Base-by-base conservation (phyloP, 1,140 invertebrate species). In the Lepidotrigona ventralis region DNA sequence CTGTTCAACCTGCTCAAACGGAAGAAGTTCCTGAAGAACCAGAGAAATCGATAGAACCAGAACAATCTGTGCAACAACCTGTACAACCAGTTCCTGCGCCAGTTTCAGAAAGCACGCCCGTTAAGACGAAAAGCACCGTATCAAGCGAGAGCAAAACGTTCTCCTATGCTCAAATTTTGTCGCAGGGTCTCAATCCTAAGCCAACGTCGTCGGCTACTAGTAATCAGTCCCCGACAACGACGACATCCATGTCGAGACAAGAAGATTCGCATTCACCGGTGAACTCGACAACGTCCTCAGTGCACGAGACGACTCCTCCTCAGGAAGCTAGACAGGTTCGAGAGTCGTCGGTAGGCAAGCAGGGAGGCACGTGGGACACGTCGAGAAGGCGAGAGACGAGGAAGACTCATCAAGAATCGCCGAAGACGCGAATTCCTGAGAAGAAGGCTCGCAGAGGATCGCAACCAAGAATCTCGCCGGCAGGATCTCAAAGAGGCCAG, bases 161-260 rank as follows among this genome's bases (percentile, higher is more conserved):
- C 83, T 97, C 96, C 2, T 97, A 97, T 92, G 96, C 96, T 26
- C 96, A 96, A 93, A 96, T 97, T 89, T 94, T 97, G 84, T 96
- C 96, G 6, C 95, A 96, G 84, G 96, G 96, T 8, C 94, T 97
- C 63, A 93, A 86, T 91, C 90, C 92, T 23, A 76, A 76, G 26
- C 86, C 79, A 12, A 54, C 86, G 17, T 58, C 83, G 19, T 58
- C 83, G 12, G 9, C 51, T 3, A 6, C 26, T 0, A 46, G 11
- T 51, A 19, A 21, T 0, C 14, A 26, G 17, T 26, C 26, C 1
- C 9, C 74, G 8, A 26, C 39, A 0, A n/a, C 54, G 54, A 58
- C 53, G 15, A 23, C n/a, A 2, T 51, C 46, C 8, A 9, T 9
- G 8, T 21, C 54, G 14, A 63, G 51, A n/a, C 82, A 71, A 66